Evolutionary conservation across 2,888 invertebrate genomes (phyloP).

Genomic region (Galerucella calmariensis): DNA sequence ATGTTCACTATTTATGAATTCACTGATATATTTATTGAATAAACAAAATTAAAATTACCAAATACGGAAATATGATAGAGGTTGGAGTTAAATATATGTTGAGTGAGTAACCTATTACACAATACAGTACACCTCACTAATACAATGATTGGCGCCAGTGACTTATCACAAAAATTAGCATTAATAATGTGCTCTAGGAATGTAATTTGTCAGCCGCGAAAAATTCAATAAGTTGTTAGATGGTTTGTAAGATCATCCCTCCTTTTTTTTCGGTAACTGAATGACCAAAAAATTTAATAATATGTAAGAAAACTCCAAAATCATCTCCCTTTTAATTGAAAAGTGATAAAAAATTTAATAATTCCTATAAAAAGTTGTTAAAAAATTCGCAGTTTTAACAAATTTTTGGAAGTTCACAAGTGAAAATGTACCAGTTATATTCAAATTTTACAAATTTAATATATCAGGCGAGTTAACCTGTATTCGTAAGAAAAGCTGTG

Average conservation of each 20-base stretch:
- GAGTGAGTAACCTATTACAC: constrained; percentile 8
- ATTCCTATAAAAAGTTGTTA: no score
- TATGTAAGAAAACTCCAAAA: no score
- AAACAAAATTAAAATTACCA: background rate
- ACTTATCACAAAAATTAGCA: background rate
- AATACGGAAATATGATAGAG: background rate
- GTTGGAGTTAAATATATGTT: background rate
- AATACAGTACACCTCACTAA: background rate
- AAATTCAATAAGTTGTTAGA: background rate
- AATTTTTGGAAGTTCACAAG: no score
- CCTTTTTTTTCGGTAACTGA: no score
- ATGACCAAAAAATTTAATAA: no score
- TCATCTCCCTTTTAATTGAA: no score
- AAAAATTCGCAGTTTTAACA: no score
- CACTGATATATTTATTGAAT: background rate
- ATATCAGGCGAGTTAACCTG: constrained; percentile 20
- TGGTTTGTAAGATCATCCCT: no score
- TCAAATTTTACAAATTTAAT: background rate
- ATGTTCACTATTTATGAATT: no score
- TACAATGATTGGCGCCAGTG: constrained; percentile 1
- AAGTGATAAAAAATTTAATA: no score
- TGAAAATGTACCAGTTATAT: background rate
- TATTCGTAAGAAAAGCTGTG: constrained; percentile 49
- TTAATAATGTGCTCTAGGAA: background rate
- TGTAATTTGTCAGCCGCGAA: background rate